Evolutionary conservation across 92 coral and sea anemone genomes (phyloP).

Genomic region (Umimayanthus kanabou): DNA sequence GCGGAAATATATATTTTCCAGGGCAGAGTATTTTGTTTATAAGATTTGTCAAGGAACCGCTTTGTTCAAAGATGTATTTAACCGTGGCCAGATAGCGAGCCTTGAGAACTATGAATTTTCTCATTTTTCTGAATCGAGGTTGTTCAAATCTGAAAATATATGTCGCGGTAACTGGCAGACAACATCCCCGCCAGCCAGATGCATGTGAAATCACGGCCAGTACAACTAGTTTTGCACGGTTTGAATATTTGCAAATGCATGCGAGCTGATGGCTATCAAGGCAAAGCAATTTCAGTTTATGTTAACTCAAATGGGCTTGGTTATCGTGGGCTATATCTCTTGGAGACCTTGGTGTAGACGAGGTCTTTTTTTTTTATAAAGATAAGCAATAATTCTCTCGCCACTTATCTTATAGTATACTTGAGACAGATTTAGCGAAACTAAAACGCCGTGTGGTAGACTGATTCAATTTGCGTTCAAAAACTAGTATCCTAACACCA

Average conservation of each 20-base stretch:
- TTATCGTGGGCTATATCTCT: not conserved
- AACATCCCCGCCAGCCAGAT: not conserved
- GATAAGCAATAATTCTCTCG: not conserved
- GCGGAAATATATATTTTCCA: too few species aligned
- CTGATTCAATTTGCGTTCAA: not conserved
- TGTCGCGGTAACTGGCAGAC: not conserved
- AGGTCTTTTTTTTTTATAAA: too few species aligned
- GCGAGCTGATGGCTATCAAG: not conserved
- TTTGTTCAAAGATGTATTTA: not conserved
- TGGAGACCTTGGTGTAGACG: not conserved
- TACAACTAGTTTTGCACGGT: not conserved
- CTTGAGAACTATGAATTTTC: not conserved
- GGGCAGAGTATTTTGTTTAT: not conserved
- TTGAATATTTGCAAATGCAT: not conserved
- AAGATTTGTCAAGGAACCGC: not conserved
- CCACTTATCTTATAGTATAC: not conserved
- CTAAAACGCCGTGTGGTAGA: not conserved
- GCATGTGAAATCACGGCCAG: not conserved
- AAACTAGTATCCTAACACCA: conserved; percentile 8
- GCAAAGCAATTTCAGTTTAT: not conserved
- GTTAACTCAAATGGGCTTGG: not conserved
- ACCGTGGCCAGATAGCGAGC: not conserved
- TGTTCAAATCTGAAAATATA: not conserved
- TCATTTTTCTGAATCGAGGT: not conserved
- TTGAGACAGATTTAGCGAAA: not conserved